These are phyloP conservation scores for Empidonax alnorum DNA, from an alignment of 2,113 vertebrate genomes.

Conservation along the genomic window DNA sequence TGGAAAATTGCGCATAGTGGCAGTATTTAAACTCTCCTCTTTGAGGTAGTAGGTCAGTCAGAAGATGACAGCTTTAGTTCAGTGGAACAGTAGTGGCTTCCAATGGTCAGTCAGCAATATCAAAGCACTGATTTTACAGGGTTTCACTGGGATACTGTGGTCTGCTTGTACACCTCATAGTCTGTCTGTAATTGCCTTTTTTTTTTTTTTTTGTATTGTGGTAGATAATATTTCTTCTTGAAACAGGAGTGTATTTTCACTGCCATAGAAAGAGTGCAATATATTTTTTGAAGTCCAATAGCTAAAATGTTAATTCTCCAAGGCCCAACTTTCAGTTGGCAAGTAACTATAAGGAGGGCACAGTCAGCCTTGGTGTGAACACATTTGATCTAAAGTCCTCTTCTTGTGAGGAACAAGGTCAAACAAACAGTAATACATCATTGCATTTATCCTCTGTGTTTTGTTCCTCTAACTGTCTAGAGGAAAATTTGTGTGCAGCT, in stretches of 20 bases:
- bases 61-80: background rate
- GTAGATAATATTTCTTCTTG: background rate
- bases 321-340: background rate
- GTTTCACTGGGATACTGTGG: background rate
- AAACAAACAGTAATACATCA: background rate
- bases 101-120: conserved; percentile 53
- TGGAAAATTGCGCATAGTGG: background rate
- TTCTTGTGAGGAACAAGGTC: background rate
- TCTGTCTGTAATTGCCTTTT: background rate
- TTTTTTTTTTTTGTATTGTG: background rate
- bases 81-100: conserved; percentile 66
- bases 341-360: background rate
- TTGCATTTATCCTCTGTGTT: background rate
- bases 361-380: background rate
- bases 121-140: background rate
- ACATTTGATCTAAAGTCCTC: background rate
- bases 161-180: background rate
- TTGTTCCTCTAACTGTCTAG: background rate
- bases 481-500: background rate
- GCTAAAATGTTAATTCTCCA: background rate
- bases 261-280: background rate
- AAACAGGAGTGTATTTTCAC: background rate
- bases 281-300: background rate
- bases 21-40: background rate
- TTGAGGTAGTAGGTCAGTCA: background rate